Percentiles rank a stretch among this genome's conserved stretches.
phyloP scores from a whole-genome alignment of 92 coral and sea anemone species.

The Epizoanthus illoricatus region DNA sequence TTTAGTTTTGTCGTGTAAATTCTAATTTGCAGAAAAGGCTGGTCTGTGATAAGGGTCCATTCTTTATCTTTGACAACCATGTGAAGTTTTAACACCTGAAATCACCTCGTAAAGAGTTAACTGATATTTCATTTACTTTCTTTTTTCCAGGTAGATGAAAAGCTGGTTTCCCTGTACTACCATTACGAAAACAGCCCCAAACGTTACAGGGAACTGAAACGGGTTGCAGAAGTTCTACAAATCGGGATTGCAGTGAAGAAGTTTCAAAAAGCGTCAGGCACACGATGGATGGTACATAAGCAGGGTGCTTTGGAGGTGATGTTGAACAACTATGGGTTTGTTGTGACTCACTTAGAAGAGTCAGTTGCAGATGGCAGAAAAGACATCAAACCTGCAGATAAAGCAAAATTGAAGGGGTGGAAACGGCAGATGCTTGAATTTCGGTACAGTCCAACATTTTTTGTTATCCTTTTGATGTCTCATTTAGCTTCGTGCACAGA shows the following conservation, averaged over 20 bases:
- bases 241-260: conserved; percentile 8
- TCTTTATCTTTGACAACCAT: background rate
- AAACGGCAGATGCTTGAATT: conserved; percentile 25
- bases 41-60: too few species aligned
- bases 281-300: conserved; percentile 28
- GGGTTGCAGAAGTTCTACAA: conserved; percentile 14
- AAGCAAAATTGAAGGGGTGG: conserved; percentile 21
- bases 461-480: too few species aligned
- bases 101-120: background rate
- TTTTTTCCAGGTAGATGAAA: conserved; percentile 15
- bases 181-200: conserved; percentile 31
- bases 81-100: background rate
- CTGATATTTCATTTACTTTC: background rate
- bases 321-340: conserved; percentile 25
- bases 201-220: conserved; percentile 21
- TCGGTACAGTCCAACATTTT: background rate
- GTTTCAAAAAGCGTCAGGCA: conserved; percentile 24
- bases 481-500: too few species aligned
- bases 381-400: conserved; percentile 28
- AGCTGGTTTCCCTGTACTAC: conserved; percentile 20
- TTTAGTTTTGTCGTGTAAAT: too few species aligned
- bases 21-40: too few species aligned
- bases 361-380: conserved; percentile 23
- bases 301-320: conserved; percentile 32
- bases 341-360: conserved; percentile 32